phyloP scores from a whole-genome alignment of 2,888 invertebrate genomes.

The Tipula confusa region DNA sequence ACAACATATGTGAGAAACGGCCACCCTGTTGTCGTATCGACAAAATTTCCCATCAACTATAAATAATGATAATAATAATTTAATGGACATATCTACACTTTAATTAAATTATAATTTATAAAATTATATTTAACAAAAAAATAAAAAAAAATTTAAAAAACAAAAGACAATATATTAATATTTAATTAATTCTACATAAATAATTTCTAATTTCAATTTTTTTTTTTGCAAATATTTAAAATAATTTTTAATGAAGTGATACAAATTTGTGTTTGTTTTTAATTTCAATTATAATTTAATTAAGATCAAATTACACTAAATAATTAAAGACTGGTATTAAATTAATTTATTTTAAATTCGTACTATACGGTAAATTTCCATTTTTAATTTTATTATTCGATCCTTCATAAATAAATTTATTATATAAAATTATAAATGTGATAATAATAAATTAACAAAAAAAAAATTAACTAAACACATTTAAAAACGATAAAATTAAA shows the following conservation, averaged over 20 bases:
- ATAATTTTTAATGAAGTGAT: conserved; percentile 12
- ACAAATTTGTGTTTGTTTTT: neutral
- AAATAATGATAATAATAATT: conserved; percentile 30
- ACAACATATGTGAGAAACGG: conserved; percentile 51
- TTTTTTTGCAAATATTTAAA: conserved; percentile 3
- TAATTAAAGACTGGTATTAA: conserved; percentile 15
- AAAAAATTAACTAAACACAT: neutral
- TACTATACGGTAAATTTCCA: neutral
- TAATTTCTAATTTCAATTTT: too few species aligned
- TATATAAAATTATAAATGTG: neutral
- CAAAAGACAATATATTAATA: conserved; percentile 6
- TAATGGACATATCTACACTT: conserved; percentile 32
- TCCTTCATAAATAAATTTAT: neutral
- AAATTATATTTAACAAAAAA: conserved; percentile 4
- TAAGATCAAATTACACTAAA: neutral
- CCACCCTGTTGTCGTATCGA: neutral
- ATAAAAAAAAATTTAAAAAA: neutral
- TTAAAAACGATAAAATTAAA: neutral
- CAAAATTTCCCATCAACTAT: conserved; percentile 26
- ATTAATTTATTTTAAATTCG: conserved; percentile 20
- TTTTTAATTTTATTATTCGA: neutral
- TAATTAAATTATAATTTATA: conserved; percentile 29
- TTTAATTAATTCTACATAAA: neutral
- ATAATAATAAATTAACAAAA: neutral
- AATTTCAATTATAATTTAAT: neutral